Base-by-base conservation (phyloP, 2,113 vertebrate genomes). In the Lethenteron reissneri region DNA sequence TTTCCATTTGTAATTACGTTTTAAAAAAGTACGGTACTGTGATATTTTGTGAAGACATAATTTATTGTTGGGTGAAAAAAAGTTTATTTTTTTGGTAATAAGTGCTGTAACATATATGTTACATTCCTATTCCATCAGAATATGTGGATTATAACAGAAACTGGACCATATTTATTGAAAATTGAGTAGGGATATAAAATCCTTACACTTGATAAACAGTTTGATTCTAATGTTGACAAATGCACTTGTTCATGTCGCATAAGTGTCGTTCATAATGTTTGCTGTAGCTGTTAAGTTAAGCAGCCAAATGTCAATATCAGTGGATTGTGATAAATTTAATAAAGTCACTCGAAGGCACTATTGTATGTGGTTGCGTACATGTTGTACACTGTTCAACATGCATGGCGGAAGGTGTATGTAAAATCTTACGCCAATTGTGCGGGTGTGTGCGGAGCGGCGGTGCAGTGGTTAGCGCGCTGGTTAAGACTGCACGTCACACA, bases 1-100 rank as follows among this genome's bases (percentile, higher is more conserved):
- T 68, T 68, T 68, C 8, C 25, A 17, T 17, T 21, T 17, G 25
- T n/a, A 68, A 17, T n/a, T 21, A 68, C 64, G 25, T 68, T 21
- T 68, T 68, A 68, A 17, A 68, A 68, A n/a, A 68, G 64, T 68
- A n/a, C n/a, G 25, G 64, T 68, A n/a, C 64, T 68, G 64, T 68
- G 64, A 68, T 68, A 68, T 68, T 68, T 8, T 68, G 64, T 68
- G 64, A 41, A 41, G 64, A 17, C 64, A 68, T 68, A 17, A 68
- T 68, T 68, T 68, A 68, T 68, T 68, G 64, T 68, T 68, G 64
- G 64, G 64, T 68, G 25, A 68, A 68, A 68, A 68, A n/a, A 68
- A 17, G n/a, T 21, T 68, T 68, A 17, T 17, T 68, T 68, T 68
- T 68, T 68, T n/a, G 64, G n/a, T 17, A 68, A 68, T n/a, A 68